Evolutionary conservation across 2,113 vertebrate genomes (phyloP).

Genomic region (Euleptes europaea): DNA sequence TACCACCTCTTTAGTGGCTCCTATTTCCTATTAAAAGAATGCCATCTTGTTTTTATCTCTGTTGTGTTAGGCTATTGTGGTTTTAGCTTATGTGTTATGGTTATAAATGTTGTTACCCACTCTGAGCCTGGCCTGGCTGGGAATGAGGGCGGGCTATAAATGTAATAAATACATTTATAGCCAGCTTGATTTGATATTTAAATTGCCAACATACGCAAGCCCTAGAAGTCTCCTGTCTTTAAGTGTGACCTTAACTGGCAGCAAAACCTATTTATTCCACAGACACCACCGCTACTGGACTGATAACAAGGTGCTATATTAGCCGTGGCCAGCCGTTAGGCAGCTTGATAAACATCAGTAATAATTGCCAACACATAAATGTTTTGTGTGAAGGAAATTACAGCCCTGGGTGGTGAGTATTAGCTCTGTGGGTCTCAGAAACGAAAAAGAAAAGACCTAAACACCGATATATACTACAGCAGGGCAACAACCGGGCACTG

Average conservation of each 20-base stretch:
- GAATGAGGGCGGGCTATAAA: too few relatives aligned
- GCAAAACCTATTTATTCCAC: constrained; percentile 42
- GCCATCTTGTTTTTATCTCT: too few relatives aligned
- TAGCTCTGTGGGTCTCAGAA: constrained; percentile 35
- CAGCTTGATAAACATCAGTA: constrained; percentile 63
- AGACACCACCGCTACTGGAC: constrained; percentile 50
- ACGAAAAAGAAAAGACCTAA: constrained; percentile 31
- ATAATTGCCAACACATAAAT: constrained; percentile 44
- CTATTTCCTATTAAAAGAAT: too few relatives aligned
- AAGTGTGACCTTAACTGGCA: constrained; percentile 23
- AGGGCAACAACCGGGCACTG: constrained; percentile 50
- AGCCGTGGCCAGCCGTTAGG: constrained; percentile 39
- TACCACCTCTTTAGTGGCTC: too few relatives aligned
- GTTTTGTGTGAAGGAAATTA: constrained; percentile 47
- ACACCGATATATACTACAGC: constrained; percentile 24
- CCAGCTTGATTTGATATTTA: neutral
- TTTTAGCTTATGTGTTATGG: too few relatives aligned
- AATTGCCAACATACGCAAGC: neutral
- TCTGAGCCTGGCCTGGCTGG: too few relatives aligned
- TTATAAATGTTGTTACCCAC: too few relatives aligned
- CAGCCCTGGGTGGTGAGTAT: constrained; percentile 44
- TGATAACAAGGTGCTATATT: constrained; percentile 50
- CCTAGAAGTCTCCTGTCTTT: constrained; percentile 23
- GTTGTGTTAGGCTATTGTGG: too few relatives aligned
- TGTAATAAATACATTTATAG: too few relatives aligned